phyloP scores from a whole-genome alignment of 1,140 invertebrate species.

The Conus betulinus region DNA sequence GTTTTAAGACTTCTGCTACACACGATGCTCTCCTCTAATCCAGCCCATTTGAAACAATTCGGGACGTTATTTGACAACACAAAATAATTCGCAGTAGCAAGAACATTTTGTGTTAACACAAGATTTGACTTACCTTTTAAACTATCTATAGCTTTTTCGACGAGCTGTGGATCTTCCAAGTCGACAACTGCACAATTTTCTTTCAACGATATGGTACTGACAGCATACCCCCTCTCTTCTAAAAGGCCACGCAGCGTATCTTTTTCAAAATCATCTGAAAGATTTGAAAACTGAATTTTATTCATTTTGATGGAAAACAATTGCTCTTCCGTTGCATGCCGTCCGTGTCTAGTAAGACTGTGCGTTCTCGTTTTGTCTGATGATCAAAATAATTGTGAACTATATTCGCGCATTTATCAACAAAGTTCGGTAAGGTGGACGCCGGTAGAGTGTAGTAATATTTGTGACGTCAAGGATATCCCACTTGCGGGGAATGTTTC shows the following conservation, averaged over 20 bases:
- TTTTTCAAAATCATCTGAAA: constrained; percentile 86
- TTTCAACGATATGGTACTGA: constrained; percentile 86
- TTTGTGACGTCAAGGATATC: constrained; percentile 21
- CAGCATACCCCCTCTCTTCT: constrained; percentile 81
- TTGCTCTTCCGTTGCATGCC: neutral
- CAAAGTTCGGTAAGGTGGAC: constrained; percentile 7
- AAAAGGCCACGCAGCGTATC: constrained; percentile 85
- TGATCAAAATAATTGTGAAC: constrained; percentile 13
- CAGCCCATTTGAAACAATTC: constrained; percentile 65
- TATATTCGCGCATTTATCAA: constrained; percentile 20
- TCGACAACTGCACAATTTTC: constrained; percentile 88
- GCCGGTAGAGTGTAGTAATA: constrained; percentile 36
- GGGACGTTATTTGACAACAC: neutral
- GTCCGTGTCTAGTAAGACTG: constrained; percentile 4
- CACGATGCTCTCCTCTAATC: neutral
- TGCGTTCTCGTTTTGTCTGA: neutral
- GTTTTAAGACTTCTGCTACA: neutral
- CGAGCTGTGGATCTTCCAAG: constrained; percentile 86
- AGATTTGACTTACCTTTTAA: constrained; percentile 81
- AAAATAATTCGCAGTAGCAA: neutral
- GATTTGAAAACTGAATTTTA: constrained; percentile 86
- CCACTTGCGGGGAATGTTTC: neutral
- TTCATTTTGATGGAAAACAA: constrained; percentile 41
- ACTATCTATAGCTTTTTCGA: constrained; percentile 88
- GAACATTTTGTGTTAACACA: neutral